Evolutionary conservation across 2,888 invertebrate genomes (phyloP), one percentile per base, ranked within the genome.

Genomic region (Leucophora obtusa): DNA sequence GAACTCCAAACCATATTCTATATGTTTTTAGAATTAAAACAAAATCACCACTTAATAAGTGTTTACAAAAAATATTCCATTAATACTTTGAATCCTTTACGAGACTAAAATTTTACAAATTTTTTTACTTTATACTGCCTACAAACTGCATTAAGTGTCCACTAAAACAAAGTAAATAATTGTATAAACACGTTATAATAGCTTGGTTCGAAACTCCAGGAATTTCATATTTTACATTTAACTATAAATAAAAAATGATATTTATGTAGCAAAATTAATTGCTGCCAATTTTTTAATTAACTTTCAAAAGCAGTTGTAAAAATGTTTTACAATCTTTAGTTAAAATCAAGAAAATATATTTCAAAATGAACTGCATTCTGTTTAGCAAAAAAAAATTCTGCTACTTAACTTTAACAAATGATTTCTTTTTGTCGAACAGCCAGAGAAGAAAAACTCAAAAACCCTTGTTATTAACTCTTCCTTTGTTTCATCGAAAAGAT

Each of bases 381-480:
- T 28, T 28, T 28, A 28, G 28, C 28, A 28, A 28, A 28, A 28
- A n/a, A 28, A 3, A 28, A 28, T 47, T 14, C n/a, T 47, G 43
- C 43, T n/a, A n/a, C 43, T 47, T 47, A 47, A n/a, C 43, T n/a
- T n/a, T 47, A 47, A 47, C 43, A n/a, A 47, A 47, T 47, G 43
- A 47, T 47, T 47, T 47, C n/a, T 47, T 47, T 47, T 47, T 47
- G 14, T 38, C 14, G 11, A 38, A 9, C 38, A 47, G 14, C 14
- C n/a, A n/a, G 43, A 51, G 15, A 65, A 51, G 58, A 58, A 43
- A 50, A 10, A 38, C 58, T 47, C 9, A 73, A 53, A n/a, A 51
- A 33, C 69, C 69, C 62, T 74, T 28, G 35, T 47, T 69, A 76
- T 69, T 76, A 65, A 76, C 59, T 73, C 69, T 73, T 80, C 35